phyloP scores from a whole-genome alignment of 1,140 invertebrate species.

The Contarinia nasturtii region DNA sequence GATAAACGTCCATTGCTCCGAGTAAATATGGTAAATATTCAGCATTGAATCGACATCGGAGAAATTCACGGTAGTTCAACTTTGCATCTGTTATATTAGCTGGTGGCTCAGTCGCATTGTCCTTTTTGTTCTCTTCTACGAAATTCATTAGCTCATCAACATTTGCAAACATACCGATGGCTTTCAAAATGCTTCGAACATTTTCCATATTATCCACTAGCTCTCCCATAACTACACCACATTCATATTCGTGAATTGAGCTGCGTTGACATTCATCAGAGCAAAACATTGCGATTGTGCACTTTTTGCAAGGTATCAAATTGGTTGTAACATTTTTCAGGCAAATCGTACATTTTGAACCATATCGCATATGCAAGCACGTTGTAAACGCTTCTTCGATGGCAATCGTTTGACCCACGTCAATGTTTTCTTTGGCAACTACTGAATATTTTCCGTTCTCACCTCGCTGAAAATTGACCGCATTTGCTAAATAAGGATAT shows the following conservation, averaged over 20 bases:
- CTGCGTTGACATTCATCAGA: constrained; percentile 37
- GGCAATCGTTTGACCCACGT: not conserved
- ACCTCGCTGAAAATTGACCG: not conserved
- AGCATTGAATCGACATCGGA: not conserved
- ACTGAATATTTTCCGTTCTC: not conserved
- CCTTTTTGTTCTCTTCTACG: constrained; percentile 18
- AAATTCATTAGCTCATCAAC: constrained; percentile 26
- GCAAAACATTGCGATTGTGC: constrained; percentile 49
- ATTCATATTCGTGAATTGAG: not conserved
- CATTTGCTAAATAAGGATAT: not conserved
- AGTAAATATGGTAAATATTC: not conserved
- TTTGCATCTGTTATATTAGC: constrained; percentile 1
- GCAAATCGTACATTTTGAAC: no score
- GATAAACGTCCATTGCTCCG: constrained; percentile 7
- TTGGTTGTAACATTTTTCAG: not conserved
- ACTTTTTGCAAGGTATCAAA: constrained; percentile 11
- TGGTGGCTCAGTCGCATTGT: constrained; percentile 30
- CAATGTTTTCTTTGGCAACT: not conserved
- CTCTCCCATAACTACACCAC: constrained; percentile 41
- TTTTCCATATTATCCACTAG: constrained; percentile 52
- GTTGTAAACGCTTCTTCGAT: not conserved
- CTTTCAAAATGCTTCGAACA: constrained; percentile 37
- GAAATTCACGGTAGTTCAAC: not conserved
- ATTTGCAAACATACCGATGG: constrained; percentile 26
- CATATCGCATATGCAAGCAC: not conserved